Percentiles rank a stretch among this genome's conserved stretches.
These are phyloP conservation scores for Scomber japonicus DNA, from an alignment of 2,113 vertebrate genomes.

Conservation along the genomic window DNA sequence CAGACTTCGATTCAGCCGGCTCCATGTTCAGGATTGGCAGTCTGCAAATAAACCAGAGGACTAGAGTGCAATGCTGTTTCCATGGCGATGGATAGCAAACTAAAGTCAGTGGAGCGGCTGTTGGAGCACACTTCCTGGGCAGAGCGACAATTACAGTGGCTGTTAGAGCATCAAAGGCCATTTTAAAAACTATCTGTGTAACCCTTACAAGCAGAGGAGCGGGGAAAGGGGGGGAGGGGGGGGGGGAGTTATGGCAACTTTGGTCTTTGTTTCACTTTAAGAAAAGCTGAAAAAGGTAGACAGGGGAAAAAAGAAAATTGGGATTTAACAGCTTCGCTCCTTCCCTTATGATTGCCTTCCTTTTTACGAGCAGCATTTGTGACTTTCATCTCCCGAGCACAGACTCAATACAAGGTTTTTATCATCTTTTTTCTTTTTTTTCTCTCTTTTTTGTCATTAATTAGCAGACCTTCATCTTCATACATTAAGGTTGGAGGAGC, in stretches of 20 bases:
- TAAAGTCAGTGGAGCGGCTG: slow-evolving; percentile 14
- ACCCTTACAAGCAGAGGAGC: slow-evolving; percentile 21
- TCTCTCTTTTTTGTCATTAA: slow-evolving; percentile 72
- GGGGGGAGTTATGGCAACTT: neutral
- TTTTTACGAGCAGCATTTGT: slow-evolving; percentile 61
- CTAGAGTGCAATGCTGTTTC: slow-evolving; percentile 65
- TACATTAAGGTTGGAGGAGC: slow-evolving; percentile 22
- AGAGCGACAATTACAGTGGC: slow-evolving; percentile 60
- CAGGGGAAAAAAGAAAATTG: slow-evolving; percentile 38
- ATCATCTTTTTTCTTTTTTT: slow-evolving; percentile 45
- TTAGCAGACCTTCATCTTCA: slow-evolving; percentile 59
- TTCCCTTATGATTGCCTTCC: slow-evolving; percentile 59
- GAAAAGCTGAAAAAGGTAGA: slow-evolving; percentile 22
- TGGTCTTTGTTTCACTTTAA: slow-evolving; percentile 13
- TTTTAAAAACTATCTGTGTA: slow-evolving; percentile 32
- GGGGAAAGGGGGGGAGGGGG: neutral
- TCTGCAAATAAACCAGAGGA: slow-evolving; percentile 55
- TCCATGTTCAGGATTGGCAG: slow-evolving; percentile 36
- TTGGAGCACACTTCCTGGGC: slow-evolving; percentile 46
- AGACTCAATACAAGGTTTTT: slow-evolving; percentile 34
- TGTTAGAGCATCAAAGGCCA: slow-evolving; percentile 69
- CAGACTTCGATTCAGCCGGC: neutral
- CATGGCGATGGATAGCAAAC: slow-evolving; percentile 62
- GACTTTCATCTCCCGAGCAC: slow-evolving; percentile 69
- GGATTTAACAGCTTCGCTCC: slow-evolving; percentile 53